These are phyloP conservation scores for Rotaria macrura DNA, from an alignment of 2,888 invertebrate genomes.

Conservation along the genomic window DNA sequence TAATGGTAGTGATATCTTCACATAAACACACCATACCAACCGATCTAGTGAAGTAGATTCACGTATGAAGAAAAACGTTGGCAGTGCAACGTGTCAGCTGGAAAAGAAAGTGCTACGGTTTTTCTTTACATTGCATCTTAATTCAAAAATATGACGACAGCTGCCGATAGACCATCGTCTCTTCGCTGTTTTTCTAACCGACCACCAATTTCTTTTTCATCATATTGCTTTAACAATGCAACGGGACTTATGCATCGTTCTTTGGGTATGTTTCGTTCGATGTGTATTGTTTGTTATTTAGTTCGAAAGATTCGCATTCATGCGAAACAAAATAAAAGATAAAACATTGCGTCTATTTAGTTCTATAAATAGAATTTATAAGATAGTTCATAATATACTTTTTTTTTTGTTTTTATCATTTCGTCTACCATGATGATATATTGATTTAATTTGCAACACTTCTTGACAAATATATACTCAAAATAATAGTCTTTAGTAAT, in stretches of 20 bases:
- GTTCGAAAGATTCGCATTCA: not conserved
- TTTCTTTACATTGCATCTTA: not conserved
- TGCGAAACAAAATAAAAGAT: not conserved
- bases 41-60: not conserved
- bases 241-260: not conserved
- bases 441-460: no score
- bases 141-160: constrained; percentile 12
- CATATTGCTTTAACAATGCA: not conserved
- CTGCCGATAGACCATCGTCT: not conserved
- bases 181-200: not conserved
- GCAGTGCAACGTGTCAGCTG: not conserved
- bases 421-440: no score
- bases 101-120: not conserved
- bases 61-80: not conserved
- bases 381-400: no score
- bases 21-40: not conserved
- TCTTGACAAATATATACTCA: not conserved
- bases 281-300: not conserved
- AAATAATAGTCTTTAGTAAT: not conserved
- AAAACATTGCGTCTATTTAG: no score
- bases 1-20: not conserved
- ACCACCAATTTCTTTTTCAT: not conserved
- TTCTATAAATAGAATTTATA: no score
- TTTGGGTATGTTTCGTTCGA: not conserved
- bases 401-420: no score